Base-by-base conservation (phyloP, 2,797 vertebrate genomes). In the Ctenopoma kingsleyae region DNA sequence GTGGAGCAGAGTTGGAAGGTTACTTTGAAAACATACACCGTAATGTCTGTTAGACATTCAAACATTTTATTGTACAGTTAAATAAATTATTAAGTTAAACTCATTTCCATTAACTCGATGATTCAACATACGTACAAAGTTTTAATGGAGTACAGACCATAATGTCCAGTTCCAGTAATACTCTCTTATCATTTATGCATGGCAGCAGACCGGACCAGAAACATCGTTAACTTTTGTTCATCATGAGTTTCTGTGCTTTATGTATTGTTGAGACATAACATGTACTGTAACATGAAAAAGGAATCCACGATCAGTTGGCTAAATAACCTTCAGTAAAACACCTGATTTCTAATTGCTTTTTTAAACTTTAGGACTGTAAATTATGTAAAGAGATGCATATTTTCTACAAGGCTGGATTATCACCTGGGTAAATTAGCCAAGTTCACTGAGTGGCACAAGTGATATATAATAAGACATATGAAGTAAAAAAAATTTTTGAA, bases 21-120 rank as follows among this genome's bases (percentile, higher is more conserved):
- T 52, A 25, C 30, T 53, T 61, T 64, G 25, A 66, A 68, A 71
- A 43, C 47, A 30, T 0, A 17, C 50, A 55, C 16, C 58, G 16
- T 62, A 62, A 23, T 61, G 25, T 58, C 38, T 54, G 19, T 47
- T 36, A 57, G 4, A 48, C 17, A 52, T 13, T 32, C 17, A 38
- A 63, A 43, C 9, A 19, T 36, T 17, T 32, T 15, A 19, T 40
- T 55, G 27, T 53, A 51, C 7, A 16, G 44, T 23, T 11, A 53
- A 53, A 71, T 57, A 12, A 48, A 73, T 61, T 3, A 51, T 51
- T 25, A 49, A 46, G 5, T 54, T 60, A 30, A 13, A 41, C 4
- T 52, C 8, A 60, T 44, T 49, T 55, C 1, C 8, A 49, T 69
- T 47, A 49, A 36, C 9, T 58, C 1, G 0, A 48, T n/a, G 6